Percentiles rank a stretch among this genome's conserved stretches.
Conservation (phyloP, 2,888 invertebrate genomes). For the Chloroclystis v-ata region DNA sequence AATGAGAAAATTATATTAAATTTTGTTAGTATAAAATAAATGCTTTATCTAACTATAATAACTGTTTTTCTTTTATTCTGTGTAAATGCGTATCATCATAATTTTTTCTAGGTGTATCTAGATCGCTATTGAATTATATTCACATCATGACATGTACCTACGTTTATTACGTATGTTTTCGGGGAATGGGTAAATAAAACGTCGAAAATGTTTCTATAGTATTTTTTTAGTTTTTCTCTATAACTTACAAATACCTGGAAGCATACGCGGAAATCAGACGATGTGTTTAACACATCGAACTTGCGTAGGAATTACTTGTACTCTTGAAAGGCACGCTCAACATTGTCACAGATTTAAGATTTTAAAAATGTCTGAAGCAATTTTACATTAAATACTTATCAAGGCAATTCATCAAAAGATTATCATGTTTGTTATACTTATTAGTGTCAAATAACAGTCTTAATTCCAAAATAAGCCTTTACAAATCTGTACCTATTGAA, state of each 20-base stretch:
- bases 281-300: constrained; percentile 29
- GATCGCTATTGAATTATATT: too few relatives aligned
- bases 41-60: too few relatives aligned
- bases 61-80: constrained; percentile 1
- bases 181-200: constrained; percentile 1
- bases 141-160: too few relatives aligned
- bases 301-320: constrained; percentile 30
- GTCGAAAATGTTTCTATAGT: constrained; percentile 31
- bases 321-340: constrained; percentile 34
- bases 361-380: constrained; percentile 1
- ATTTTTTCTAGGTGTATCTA: too few relatives aligned
- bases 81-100: too few relatives aligned
- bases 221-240: constrained; percentile 50
- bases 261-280: constrained; percentile 28
- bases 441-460: background rate
- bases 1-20: background rate
- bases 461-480: background rate
- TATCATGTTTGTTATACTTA: too few relatives aligned
- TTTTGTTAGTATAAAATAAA: constrained; percentile 3
- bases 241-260: constrained; percentile 31
- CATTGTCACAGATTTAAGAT: constrained; percentile 32
- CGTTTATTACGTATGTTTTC: too few relatives aligned
- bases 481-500: background rate
- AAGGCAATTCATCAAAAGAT: too few relatives aligned
- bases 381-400: background rate